Evolutionary conservation across 2,888 invertebrate species (phyloP).

Genomic region (Caenorhabditis sp.): DNA sequence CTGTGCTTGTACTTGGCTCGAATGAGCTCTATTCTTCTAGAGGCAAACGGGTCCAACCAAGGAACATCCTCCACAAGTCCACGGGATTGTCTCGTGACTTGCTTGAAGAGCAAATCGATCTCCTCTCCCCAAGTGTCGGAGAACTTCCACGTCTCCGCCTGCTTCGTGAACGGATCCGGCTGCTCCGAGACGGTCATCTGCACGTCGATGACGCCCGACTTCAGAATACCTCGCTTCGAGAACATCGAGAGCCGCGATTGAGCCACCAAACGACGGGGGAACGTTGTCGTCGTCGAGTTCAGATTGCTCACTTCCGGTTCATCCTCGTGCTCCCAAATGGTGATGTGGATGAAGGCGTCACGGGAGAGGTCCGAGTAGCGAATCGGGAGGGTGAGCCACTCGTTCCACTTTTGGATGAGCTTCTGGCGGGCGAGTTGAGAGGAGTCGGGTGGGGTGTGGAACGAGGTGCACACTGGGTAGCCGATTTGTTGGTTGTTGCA

Average conservation of each 20-base stretch:
- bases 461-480: constrained; percentile 77
- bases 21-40: constrained; percentile 95
- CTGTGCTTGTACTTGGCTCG: constrained; percentile 65
- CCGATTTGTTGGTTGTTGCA: constrained; percentile 78
- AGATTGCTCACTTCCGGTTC: constrained; percentile 1
- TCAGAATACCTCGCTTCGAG: constrained; percentile 94
- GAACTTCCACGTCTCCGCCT: constrained; percentile 57
- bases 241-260: constrained; percentile 95
- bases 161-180: constrained; percentile 60
- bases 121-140: constrained; percentile 62
- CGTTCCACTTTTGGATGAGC: constrained; percentile 77
- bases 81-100: constrained; percentile 62
- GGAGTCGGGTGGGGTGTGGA: constrained; percentile 66
- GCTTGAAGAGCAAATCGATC: constrained; percentile 60
- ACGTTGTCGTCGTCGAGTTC: constrained; percentile 37
- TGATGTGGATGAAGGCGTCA: constrained; percentile 79
- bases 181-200: constrained; percentile 83
- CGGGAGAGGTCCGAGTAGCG: constrained; percentile 79
- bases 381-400: constrained; percentile 81
- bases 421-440: constrained; percentile 58
- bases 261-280: constrained; percentile 87
- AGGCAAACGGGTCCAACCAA: constrained; percentile 96
- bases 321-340: constrained; percentile 76
- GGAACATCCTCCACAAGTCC: constrained; percentile 96
- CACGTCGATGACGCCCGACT: constrained; percentile 90